Evolutionary conservation across 2,113 vertebrate species (phyloP).

Genomic region (Odontophorus gujanensis): DNA sequence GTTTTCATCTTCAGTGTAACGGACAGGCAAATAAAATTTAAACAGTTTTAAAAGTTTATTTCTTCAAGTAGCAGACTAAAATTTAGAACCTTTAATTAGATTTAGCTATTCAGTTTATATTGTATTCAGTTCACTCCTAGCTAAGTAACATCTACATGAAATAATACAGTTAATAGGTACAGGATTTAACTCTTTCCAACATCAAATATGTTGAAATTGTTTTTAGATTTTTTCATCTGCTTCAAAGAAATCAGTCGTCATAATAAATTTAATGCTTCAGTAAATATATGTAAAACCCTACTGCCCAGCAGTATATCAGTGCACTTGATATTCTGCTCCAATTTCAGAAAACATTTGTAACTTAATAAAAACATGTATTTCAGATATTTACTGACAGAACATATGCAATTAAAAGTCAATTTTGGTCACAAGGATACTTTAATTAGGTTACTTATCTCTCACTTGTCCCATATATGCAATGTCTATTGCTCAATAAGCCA

Average conservation of each 20-base stretch:
- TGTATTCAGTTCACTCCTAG: neutral
- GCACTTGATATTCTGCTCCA: neutral
- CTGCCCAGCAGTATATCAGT: neutral
- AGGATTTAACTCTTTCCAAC: neutral
- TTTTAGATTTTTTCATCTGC: neutral
- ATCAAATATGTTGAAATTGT: neutral
- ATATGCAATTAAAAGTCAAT: conserved; percentile 17
- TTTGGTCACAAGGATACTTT: conserved; percentile 22
- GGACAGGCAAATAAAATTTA: neutral
- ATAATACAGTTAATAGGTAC: neutral
- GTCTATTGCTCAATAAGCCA: conserved; percentile 21
- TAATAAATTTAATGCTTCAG: neutral
- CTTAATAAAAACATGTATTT: neutral
- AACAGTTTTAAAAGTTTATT: neutral
- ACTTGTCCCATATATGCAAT: conserved; percentile 46
- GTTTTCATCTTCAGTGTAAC: neutral
- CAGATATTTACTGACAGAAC: neutral
- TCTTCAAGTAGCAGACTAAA: neutral
- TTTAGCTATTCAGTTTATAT: neutral
- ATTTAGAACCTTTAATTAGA: neutral
- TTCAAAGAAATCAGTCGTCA: neutral
- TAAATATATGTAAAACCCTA: neutral
- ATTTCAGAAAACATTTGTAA: neutral
- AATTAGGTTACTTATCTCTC: conserved; percentile 48
- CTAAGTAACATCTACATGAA: neutral